A percentile compares a stretch with the other conserved stretches of the same genome.
Conservation (phyloP, 2,797 vertebrate species). For the Leptodactylus fallax region DNA sequence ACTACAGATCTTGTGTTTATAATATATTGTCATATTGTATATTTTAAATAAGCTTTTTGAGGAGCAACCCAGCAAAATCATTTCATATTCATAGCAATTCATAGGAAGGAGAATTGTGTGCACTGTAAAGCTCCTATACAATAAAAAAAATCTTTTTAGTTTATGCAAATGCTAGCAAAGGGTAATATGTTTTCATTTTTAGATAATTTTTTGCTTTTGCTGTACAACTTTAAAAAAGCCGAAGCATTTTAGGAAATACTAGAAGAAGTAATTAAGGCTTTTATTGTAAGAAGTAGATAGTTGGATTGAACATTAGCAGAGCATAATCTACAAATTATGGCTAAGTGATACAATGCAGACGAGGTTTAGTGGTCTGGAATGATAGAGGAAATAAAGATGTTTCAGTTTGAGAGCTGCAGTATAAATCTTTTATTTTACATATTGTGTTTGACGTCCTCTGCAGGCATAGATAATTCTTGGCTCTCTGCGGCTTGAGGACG, state of each 20-base stretch:
- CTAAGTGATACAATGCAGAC: slow-evolving; percentile 65
- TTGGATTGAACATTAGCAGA: slow-evolving; percentile 60
- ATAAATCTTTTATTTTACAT: slow-evolving; percentile 66
- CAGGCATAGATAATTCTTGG: slow-evolving; percentile 65
- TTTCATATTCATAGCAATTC: slow-evolving; percentile 26
- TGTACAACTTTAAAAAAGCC: slow-evolving; percentile 44
- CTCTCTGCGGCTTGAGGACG: slow-evolving; percentile 61
- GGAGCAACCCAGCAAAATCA: neutral
- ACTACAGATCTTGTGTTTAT: neutral
- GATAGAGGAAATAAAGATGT: slow-evolving; percentile 63
- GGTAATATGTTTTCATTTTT: slow-evolving; percentile 33
- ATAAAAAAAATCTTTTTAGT: slow-evolving; percentile 26
- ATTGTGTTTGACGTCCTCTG: slow-evolving; percentile 63
- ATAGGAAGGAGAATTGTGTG: slow-evolving; percentile 5
- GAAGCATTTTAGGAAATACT: slow-evolving; percentile 52
- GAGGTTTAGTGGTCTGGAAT: slow-evolving; percentile 63
- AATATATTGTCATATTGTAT: neutral
- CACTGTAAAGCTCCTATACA: slow-evolving; percentile 11
- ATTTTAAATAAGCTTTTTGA: neutral
- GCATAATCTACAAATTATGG: slow-evolving; percentile 63
- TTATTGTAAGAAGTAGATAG: slow-evolving; percentile 54
- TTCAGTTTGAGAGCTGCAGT: slow-evolving; percentile 59
- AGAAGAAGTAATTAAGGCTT: slow-evolving; percentile 57
- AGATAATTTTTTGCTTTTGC: slow-evolving; percentile 26
- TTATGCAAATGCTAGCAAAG: slow-evolving; percentile 20